Conservation (phyloP, 2,113 vertebrate genomes). For the Syrrhaptes paradoxus region DNA sequence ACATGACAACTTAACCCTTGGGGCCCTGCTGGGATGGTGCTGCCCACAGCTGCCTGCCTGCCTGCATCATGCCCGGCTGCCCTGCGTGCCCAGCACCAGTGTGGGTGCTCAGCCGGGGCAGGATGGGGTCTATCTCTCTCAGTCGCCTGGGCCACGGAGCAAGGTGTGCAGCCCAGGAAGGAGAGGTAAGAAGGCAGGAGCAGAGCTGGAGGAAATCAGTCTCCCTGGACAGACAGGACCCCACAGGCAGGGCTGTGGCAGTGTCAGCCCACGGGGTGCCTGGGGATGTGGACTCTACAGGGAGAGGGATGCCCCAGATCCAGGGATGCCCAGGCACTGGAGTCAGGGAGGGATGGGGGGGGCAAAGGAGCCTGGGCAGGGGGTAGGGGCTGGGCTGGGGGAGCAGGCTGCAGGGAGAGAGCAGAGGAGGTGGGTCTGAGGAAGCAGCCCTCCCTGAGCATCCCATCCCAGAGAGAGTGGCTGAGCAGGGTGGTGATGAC, state of each 20-base stretch:
- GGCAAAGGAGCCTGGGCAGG: background rate
- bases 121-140: background rate
- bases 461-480: background rate
- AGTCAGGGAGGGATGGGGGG: background rate
- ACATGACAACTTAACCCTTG: conserved; percentile 63
- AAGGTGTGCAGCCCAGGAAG: background rate
- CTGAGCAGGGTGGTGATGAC: background rate
- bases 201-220: background rate
- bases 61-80: background rate
- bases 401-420: background rate
- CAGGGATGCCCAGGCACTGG: background rate
- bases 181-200: background rate
- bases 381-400: background rate
- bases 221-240: background rate
- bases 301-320: background rate
- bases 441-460: background rate
- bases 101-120: background rate
- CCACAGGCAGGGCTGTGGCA: background rate
- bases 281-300: background rate
- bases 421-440: background rate
- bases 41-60: background rate
- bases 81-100: background rate
- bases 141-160: rapidly evolving
- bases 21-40: background rate
- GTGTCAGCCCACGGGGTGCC: background rate